Conservation (phyloP, 1,140 invertebrate species). For the Melanaphis sacchari region DNA sequence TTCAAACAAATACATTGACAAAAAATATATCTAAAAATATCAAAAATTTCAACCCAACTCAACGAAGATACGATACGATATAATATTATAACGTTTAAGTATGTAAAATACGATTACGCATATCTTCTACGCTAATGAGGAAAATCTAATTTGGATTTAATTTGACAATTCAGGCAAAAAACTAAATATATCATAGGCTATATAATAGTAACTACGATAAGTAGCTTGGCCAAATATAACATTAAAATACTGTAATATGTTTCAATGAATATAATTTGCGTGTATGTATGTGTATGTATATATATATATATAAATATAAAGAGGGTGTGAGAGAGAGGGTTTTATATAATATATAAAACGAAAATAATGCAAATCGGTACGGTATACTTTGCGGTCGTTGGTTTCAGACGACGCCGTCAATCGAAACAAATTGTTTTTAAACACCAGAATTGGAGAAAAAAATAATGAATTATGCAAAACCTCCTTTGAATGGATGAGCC, state of each 20-base stretch:
- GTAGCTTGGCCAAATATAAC: neutral
- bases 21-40: neutral
- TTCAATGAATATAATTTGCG: neutral
- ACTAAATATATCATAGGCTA: neutral
- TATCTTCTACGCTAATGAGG: constrained; percentile 37
- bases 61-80: neutral
- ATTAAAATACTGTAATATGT: neutral
- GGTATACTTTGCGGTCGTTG: neutral
- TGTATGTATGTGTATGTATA: neutral
- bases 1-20: neutral
- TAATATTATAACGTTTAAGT: neutral
- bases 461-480: constrained; percentile 36
- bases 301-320: neutral
- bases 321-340: neutral
- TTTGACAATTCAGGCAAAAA: neutral
- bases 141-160: neutral
- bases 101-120: constrained; percentile 3
- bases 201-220: neutral
- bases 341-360: neutral
- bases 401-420: neutral
- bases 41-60: neutral
- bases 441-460: neutral
- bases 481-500: constrained; percentile 45
- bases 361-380: constrained; percentile 17
- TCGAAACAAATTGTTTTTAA: constrained; percentile 8